Percentiles rank a stretch among this genome's conserved stretches.
Evolutionary conservation across 2,888 invertebrate species (phyloP).

Genomic region (Pammene fasciana): DNA sequence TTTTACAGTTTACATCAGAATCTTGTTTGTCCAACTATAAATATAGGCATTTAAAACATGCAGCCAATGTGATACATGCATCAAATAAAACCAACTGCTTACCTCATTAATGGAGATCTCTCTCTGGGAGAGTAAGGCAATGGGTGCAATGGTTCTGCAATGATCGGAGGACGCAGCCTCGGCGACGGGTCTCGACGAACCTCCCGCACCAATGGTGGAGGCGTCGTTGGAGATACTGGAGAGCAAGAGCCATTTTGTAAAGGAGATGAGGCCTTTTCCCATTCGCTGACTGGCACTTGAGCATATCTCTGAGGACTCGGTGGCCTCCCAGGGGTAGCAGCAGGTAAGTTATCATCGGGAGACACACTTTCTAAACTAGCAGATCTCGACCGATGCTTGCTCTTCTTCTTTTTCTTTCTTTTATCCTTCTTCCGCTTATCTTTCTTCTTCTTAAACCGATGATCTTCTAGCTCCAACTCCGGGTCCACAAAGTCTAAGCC

Average conservation of each 20-base stretch:
- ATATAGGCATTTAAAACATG: too few relatives aligned
- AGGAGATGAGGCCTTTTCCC: conserved; percentile 82
- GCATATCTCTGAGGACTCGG: conserved; percentile 68
- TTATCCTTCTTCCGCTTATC: conserved; percentile 90
- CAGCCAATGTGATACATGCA: neutral
- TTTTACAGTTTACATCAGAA: too few relatives aligned
- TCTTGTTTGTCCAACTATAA: too few relatives aligned
- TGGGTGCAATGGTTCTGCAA: conserved; percentile 58
- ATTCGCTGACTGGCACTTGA: conserved; percentile 77
- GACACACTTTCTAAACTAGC: conserved; percentile 87
- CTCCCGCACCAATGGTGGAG: conserved; percentile 74
- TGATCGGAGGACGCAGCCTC: conserved; percentile 60
- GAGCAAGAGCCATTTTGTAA: conserved; percentile 83
- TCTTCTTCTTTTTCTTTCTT: conserved; percentile 88
- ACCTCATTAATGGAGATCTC: conserved; percentile 69
- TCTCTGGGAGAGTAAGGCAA: conserved; percentile 75
- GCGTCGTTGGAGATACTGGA: conserved; percentile 84
- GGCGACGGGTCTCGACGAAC: conserved; percentile 53
- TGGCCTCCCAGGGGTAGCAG: conserved; percentile 59
- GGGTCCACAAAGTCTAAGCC: conserved; percentile 65
- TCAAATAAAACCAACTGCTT: conserved; percentile 16
- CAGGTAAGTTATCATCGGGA: conserved; percentile 77
- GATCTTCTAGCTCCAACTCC: conserved; percentile 79
- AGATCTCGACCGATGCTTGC: conserved; percentile 87
- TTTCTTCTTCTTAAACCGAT: conserved; percentile 85